Evolutionary conservation across 2,113 vertebrate genomes (phyloP), one percentile per base, ranked within the genome.

Genomic region (Neogobius melanostomus): DNA sequence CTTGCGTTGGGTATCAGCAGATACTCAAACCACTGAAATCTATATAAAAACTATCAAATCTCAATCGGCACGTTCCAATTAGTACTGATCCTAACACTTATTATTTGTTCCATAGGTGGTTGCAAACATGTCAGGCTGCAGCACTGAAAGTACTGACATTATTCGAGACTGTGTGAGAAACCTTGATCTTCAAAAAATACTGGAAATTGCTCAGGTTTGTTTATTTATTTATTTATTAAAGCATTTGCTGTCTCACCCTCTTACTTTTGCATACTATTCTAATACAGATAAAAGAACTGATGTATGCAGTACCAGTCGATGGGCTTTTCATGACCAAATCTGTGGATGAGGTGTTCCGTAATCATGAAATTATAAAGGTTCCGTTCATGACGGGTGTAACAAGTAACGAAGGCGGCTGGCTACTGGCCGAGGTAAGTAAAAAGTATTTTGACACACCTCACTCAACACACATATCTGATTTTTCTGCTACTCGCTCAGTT

Each of bases 71-170:
- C 28, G 28, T 36, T 36, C 16, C 51, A 53, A 16, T 53, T 9
- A 16, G 3, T 17, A 53, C n/a, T 16, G 17, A 4, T 53, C 5
- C 1, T 1, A 51, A 64, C 11, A 5, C 6, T 53, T 12, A 5
- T 48, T 15, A 52, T 4, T 83, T n/a, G 74, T 15, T 77, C 48
- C 59, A 64, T 69, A 93, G 92, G 6, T 69, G 6, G 16, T 81
- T 4, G 90, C 88, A 68, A 89, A 93, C 53, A 0, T n/a, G n/a
- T 89, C 86, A 17, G 91, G 86, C 72, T 93, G 93, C 79, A 89
- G 88, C 76, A 49, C 74, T 6, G 82, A 89, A 46, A 91, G 82
- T 82, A 82, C 90, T 75, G 66, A 92, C 81, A 67, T 64, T 44
- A 83, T 93, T 0, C 76, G 79, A 47, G 74, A 90, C 5, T 93